phyloP scores from a whole-genome alignment of 2,888 invertebrate species.

The Drosophila seclusa region DNA sequence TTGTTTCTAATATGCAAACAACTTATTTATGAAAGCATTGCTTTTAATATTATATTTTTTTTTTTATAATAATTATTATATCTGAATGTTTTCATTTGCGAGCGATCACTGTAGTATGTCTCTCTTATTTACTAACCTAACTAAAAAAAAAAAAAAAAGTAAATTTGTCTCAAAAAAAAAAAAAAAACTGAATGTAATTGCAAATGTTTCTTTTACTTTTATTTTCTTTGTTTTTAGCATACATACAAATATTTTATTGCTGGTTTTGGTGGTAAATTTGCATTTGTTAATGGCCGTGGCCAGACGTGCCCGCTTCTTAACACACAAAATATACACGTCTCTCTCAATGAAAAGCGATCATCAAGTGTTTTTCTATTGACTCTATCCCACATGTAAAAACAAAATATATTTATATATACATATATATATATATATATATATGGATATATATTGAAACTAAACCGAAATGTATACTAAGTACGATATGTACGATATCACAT shows the following conservation, averaged over 20 bases:
- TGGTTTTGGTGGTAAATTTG: slow-evolving; percentile 83
- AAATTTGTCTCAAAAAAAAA: slow-evolving; percentile 45
- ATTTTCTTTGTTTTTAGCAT: slow-evolving; percentile 84
- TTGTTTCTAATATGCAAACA: neutral
- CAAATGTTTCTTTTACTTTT: slow-evolving; percentile 77
- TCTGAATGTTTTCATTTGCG: neutral
- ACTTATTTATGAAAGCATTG: neutral
- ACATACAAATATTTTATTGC: slow-evolving; percentile 82
- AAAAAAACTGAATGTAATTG: slow-evolving; percentile 69
- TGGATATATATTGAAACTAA: slow-evolving; percentile 48
- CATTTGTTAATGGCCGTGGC: slow-evolving; percentile 81
- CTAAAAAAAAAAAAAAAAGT: slow-evolving; percentile 36
- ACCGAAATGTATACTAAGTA: slow-evolving; percentile 62
- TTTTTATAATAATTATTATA: neutral
- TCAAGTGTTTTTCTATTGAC: slow-evolving; percentile 57
- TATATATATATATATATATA: slow-evolving; percentile 19
- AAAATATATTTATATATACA: slow-evolving; percentile 21
- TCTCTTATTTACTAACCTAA: slow-evolving; percentile 45
- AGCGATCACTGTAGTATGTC: slow-evolving; percentile 8
- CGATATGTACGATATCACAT: slow-evolving; percentile 56
- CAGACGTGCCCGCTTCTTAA: slow-evolving; percentile 75
- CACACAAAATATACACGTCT: slow-evolving; percentile 61
- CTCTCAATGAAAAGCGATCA: slow-evolving; percentile 61
- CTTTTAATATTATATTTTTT: neutral
- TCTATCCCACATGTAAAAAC: slow-evolving; percentile 59